Base-by-base conservation (phyloP, 2,888 invertebrate species). In the Synergus umbraculus region DNA sequence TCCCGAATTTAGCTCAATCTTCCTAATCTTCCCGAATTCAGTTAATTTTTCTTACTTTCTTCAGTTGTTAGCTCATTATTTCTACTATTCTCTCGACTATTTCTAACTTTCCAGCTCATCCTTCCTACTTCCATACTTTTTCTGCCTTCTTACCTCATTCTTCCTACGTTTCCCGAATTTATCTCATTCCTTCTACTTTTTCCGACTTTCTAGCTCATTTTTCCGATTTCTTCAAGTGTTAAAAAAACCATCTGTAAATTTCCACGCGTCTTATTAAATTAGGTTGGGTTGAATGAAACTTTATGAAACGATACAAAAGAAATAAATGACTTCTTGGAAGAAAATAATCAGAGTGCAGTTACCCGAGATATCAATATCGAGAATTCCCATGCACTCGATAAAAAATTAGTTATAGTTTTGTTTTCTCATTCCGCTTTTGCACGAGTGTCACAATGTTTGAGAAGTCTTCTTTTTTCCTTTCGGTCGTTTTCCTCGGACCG, bases 401-500 rank as follows among this genome's bases (percentile, higher is more conserved):
- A 73, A 73, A 73, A 73, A 73, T 13, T 60, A 18, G 58, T 76
- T 29, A 29, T 46, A 54, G 58, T 58, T 76, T 76, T 64, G 60
- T 76, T 76, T 76, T 76, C 60, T 41, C 63, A 15, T 60, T 54
- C 77, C 46, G 63, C 44, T 76, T 64, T 60, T 37, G 76, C 22
- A 44, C 63, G 63, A 44, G 29, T 29, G 76, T 76, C 64, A 64
- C 76, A 76, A 44, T 29, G 63, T 58, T 29, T 10, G n/a, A 76
- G 64, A 76, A 76, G 43, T 76, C 44, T 46, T 76, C 60, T 76
- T 76, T 76, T 60, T 44, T 63, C 41, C 63, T 13, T 44, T 49
- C 73, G 73, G 73, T 73, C 73, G 37, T 73, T 73, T 73, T 73
- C 54, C 54, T n/a, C 37, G 37, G 37, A 49, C 73, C 80, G 76